Evolutionary conservation across 2,888 invertebrate species (phyloP).

Genomic region (Metallyticus violacea): DNA sequence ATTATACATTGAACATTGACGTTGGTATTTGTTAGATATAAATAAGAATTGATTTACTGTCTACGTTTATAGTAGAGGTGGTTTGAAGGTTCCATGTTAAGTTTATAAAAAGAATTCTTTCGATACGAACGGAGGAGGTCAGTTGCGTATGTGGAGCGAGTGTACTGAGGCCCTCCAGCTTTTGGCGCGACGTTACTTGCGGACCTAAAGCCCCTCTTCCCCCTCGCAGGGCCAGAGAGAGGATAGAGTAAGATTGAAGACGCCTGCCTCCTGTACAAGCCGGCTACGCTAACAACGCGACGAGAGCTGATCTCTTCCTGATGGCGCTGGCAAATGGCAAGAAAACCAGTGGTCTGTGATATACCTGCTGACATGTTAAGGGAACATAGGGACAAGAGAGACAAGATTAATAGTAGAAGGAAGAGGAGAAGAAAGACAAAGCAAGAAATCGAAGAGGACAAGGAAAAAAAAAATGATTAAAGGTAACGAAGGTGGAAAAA

Average conservation of each 20-base stretch:
- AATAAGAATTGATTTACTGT: no score
- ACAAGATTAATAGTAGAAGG: neutral
- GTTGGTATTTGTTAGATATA: no score
- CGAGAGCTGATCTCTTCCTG: neutral
- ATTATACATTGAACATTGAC: no score
- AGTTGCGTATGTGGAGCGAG: neutral
- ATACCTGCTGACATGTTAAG: neutral
- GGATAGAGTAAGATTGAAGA: constrained; percentile 14
- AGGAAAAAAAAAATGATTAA: no score
- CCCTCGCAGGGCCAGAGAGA: neutral
- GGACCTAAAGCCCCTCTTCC: neutral
- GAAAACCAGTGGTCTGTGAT: neutral
- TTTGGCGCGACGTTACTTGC: neutral
- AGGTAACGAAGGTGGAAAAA: no score
- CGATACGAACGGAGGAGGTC: neutral
- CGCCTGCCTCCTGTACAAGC: constrained; percentile 17
- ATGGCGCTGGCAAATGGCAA: neutral
- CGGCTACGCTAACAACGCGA: neutral
- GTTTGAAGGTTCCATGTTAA: no score
- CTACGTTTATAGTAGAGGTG: no score
- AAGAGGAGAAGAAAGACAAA: no score
- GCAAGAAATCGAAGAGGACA: neutral
- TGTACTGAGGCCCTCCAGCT: neutral
- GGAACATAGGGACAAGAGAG: neutral
- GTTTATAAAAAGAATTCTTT: no score